A percentile compares a stretch with the other conserved stretches of the same genome.
Conservation (phyloP, 2,797 vertebrate genomes). For the Rhincodon typus region DNA sequence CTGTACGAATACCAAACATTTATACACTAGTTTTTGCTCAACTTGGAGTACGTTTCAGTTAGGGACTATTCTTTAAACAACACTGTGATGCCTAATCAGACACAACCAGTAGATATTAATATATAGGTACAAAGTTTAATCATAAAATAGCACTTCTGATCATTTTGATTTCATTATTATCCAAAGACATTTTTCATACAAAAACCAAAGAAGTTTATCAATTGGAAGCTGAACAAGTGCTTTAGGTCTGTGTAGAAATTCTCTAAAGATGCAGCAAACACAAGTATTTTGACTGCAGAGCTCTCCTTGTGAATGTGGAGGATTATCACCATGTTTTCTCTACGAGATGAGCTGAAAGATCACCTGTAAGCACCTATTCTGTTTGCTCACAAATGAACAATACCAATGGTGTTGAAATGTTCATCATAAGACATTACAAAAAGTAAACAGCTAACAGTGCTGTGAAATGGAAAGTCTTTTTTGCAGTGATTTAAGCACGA, state of each 20-base stretch:
- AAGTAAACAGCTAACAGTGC: background rate
- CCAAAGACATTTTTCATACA: background rate
- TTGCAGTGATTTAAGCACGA: background rate
- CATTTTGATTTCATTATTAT: background rate
- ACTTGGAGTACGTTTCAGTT: background rate
- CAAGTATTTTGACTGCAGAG: background rate
- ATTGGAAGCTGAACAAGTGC: background rate
- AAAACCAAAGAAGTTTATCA: background rate
- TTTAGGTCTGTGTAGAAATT: background rate
- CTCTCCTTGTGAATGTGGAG: background rate
- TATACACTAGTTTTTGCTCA: background rate
- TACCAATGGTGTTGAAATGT: background rate
- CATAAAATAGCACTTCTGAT: background rate
- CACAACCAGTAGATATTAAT: background rate
- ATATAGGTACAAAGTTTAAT: background rate
- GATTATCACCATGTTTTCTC: background rate
- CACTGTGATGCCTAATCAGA: background rate
- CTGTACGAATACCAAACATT: background rate
- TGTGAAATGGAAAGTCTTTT: slow-evolving; percentile 14
- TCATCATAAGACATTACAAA: background rate
- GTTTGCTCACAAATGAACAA: background rate
- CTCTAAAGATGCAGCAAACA: background rate
- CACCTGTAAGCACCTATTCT: background rate
- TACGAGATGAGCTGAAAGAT: background rate
- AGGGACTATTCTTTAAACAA: background rate